A percentile compares a stretch with the other conserved stretches of the same genome.
These are phyloP conservation scores for Apeira syringaria DNA, from an alignment of 2,888 invertebrate genomes.

Conservation along the genomic window DNA sequence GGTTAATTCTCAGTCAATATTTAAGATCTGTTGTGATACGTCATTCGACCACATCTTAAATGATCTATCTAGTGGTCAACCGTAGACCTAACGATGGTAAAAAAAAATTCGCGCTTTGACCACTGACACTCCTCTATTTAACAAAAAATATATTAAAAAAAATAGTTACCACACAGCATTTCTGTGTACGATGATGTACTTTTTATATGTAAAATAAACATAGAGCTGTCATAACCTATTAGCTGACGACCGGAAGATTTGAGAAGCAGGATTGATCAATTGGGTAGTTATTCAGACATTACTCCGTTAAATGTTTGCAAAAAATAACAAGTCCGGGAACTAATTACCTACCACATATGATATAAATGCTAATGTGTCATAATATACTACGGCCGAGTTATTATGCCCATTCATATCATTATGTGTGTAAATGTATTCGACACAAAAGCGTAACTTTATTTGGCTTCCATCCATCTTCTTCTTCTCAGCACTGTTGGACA, in stretches of 20 bases:
- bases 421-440: too few species aligned
- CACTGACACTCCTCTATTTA: too few species aligned
- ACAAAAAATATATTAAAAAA: slow-evolving; percentile 2
- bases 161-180: slow-evolving; percentile 17
- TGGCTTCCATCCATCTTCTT: too few species aligned
- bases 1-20: too few species aligned
- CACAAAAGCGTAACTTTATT: too few species aligned
- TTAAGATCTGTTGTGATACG: too few species aligned
- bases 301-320: slow-evolving; percentile 10
- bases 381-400: slow-evolving; percentile 3
- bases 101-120: too few species aligned
- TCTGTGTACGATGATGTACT: slow-evolving; percentile 13
- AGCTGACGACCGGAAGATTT: slow-evolving; percentile 15
- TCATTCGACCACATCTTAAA: too few species aligned
- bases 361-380: slow-evolving; percentile 3
- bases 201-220: slow-evolving; percentile 9
- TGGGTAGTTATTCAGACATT: slow-evolving; percentile 5
- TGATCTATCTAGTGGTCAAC: too few species aligned
- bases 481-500: too few species aligned
- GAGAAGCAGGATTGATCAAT: slow-evolving; percentile 21
- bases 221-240: slow-evolving; percentile 23
- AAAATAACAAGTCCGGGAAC: slow-evolving; percentile 16
- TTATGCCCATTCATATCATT: slow-evolving; percentile 13
- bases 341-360: slow-evolving; percentile 10
- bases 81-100: too few species aligned